Conservation (phyloP, 2,797 vertebrate species). For the Arrhamphus sclerolepis region DNA sequence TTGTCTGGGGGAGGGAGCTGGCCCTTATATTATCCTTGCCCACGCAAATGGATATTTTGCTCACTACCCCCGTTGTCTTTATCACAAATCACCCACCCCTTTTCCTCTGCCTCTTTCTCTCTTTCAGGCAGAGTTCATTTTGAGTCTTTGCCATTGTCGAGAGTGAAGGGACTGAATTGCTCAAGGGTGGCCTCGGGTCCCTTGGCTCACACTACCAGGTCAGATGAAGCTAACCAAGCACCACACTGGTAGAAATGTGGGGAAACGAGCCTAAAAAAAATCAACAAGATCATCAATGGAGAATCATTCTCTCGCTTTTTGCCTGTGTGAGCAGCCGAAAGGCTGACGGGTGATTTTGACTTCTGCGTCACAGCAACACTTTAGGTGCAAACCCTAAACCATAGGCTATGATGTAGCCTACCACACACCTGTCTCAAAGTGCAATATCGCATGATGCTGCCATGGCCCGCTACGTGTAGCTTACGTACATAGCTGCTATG, state of each 20-base stretch:
- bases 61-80: slow-evolving; percentile 47
- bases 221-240: slow-evolving; percentile 64
- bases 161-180: slow-evolving; percentile 69
- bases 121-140: slow-evolving; percentile 74
- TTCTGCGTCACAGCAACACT: no score
- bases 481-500: no score
- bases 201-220: slow-evolving; percentile 75
- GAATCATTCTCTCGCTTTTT: slow-evolving; percentile 56
- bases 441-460: no score
- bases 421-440: no score
- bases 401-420: no score
- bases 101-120: slow-evolving; percentile 27
- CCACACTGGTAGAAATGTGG: slow-evolving; percentile 54
- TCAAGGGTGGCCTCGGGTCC: slow-evolving; percentile 79
- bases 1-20: slow-evolving; percentile 63
- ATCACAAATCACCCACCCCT: slow-evolving; percentile 25
- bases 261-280: not conserved
- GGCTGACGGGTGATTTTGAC: no score
- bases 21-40: slow-evolving; percentile 54
- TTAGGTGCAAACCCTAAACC: no score
- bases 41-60: slow-evolving; percentile 61
- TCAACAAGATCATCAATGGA: slow-evolving; percentile 84
- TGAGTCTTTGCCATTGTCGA: slow-evolving; percentile 76
- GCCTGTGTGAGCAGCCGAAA: not conserved
- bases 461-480: no score